Percentiles rank a stretch among this genome's conserved stretches.
Evolutionary conservation across 2,888 invertebrate species (phyloP).

Genomic region (Dasypolia templi): DNA sequence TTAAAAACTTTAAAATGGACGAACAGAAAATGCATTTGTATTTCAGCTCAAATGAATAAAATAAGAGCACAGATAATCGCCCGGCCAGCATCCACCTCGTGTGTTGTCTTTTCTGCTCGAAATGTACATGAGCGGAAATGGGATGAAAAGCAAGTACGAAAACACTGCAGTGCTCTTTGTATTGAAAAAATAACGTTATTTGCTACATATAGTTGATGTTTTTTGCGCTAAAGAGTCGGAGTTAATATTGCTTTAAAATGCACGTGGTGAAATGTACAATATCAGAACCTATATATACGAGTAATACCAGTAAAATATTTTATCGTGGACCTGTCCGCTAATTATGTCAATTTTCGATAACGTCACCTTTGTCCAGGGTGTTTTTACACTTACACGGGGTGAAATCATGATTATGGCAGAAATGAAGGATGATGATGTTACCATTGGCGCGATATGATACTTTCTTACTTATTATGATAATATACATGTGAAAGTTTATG

Average conservation of each 20-base stretch:
- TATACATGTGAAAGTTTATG: not conserved
- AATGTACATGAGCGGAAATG: conserved; percentile 13
- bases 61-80: conserved; percentile 13
- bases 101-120: conserved; percentile 16
- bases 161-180: not conserved
- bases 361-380: not conserved
- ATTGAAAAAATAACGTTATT: not conserved
- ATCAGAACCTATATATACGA: not conserved
- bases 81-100: too few relatives aligned
- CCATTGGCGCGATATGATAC: not conserved
- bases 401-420: not conserved
- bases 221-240: not conserved
- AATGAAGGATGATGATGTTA: too few relatives aligned
- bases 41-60: conserved; percentile 9
- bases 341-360: not conserved
- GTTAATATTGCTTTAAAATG: not conserved
- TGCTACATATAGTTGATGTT: not conserved
- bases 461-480: not conserved
- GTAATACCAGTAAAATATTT: too few relatives aligned
- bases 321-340: not conserved
- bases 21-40: not conserved
- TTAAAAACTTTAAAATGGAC: not conserved
- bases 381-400: not conserved
- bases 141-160: conserved; percentile 4
- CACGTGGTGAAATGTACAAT: not conserved